phyloP scores from a whole-genome alignment of 2,888 invertebrate species.

The Baccha elongata region DNA sequence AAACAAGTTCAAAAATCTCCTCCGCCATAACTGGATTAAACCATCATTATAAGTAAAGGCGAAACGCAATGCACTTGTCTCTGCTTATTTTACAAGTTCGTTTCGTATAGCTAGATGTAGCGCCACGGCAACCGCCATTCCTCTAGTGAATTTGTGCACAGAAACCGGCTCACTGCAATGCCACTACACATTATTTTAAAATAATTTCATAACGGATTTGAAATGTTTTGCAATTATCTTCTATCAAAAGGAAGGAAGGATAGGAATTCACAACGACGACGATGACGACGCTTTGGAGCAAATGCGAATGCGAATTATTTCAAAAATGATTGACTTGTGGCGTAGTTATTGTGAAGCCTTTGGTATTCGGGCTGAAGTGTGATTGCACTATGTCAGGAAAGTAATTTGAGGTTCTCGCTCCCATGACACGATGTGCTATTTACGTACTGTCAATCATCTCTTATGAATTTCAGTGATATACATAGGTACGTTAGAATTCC shows the following conservation, averaged over 20 bases:
- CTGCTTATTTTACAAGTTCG: constrained; percentile 16
- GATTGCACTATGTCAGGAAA: constrained; percentile 30
- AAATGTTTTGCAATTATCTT: constrained; percentile 28
- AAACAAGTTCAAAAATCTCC: constrained; percentile 55
- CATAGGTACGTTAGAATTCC: no score
- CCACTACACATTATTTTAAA: constrained; percentile 46
- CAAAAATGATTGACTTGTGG: constrained; percentile 33
- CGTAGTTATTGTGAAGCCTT: constrained; percentile 9
- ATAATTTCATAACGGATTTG: constrained; percentile 49
- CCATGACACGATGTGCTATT: constrained; percentile 1
- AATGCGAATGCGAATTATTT: constrained; percentile 19
- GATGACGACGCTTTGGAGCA: not conserved
- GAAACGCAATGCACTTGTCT: constrained; percentile 37
- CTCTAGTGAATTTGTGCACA: not conserved
- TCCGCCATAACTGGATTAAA: constrained; percentile 50
- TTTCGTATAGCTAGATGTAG: not conserved
- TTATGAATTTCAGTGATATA: no score
- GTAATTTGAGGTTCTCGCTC: constrained; percentile 34
- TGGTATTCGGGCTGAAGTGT: constrained; percentile 28
- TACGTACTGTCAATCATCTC: constrained; percentile 23
- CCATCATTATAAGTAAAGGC: constrained; percentile 37
- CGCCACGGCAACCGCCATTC: constrained; percentile 4
- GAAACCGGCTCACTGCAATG: constrained; percentile 11
- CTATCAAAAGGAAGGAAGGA: constrained; percentile 21
- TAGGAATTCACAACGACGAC: not conserved